Evolutionary conservation across 2,113 vertebrate genomes (phyloP).

Genomic region (Hystrix brachyura): DNA sequence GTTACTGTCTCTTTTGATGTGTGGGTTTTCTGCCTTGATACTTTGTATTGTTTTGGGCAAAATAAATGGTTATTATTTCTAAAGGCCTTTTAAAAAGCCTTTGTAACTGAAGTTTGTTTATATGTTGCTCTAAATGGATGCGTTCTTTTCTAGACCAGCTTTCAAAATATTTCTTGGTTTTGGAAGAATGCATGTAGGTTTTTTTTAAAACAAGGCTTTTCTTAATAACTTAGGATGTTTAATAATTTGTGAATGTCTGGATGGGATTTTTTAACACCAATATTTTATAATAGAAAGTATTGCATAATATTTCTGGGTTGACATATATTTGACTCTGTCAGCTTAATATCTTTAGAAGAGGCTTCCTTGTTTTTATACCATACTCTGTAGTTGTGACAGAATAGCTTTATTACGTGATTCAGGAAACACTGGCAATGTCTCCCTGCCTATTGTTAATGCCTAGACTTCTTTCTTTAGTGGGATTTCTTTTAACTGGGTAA

Average conservation of each 20-base stretch:
- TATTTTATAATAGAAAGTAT: conserved; percentile 34
- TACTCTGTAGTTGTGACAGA: not conserved
- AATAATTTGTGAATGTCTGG: not conserved
- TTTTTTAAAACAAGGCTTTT: not conserved
- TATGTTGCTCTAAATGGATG: not conserved
- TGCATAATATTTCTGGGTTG: not conserved
- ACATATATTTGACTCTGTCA: conserved; percentile 22
- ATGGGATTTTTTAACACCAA: not conserved
- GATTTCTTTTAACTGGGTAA: conserved; percentile 20
- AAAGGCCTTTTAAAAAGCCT: conserved; percentile 3
- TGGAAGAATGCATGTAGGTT: not conserved
- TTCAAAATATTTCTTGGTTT: conserved; percentile 37
- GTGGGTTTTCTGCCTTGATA: not conserved
- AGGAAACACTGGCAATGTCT: not conserved
- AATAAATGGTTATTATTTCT: conserved; percentile 14
- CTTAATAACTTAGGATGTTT: conserved; percentile 26
- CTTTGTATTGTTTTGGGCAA: conserved; percentile 17
- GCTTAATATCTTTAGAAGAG: conserved; percentile 39
- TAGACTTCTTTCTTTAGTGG: conserved; percentile 8
- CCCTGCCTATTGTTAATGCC: not conserved
- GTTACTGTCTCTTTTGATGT: not conserved
- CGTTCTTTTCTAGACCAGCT: not conserved
- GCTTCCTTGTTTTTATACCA: not conserved
- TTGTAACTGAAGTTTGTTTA: conserved; percentile 22
- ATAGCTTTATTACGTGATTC: not conserved